Conservation (phyloP, 2,888 invertebrate species). For the Dorcus parallelipipedus region DNA sequence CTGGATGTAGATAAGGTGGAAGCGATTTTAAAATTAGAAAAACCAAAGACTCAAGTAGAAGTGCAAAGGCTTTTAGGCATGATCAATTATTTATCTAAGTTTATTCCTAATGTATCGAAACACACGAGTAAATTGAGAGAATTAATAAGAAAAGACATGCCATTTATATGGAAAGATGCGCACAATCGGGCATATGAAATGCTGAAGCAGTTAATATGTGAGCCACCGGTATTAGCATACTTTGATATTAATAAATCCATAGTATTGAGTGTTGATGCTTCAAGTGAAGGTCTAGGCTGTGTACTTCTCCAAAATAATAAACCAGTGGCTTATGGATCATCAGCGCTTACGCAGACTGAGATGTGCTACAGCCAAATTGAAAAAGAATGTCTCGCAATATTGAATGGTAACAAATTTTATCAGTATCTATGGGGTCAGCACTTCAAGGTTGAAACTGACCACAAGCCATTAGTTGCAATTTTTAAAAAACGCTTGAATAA, state of each 20-base stretch:
- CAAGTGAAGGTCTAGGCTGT: constrained; percentile 22
- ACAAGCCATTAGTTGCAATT: too few species aligned
- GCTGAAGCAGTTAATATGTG: too few species aligned
- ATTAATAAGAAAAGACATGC: too few species aligned
- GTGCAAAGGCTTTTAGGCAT: constrained; percentile 26
- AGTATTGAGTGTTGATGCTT: constrained; percentile 24
- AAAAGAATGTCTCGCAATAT: not conserved
- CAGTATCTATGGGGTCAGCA: too few species aligned
- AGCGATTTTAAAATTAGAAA: not conserved
- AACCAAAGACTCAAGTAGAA: not conserved
- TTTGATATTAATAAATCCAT: constrained; percentile 18
- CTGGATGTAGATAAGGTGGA: constrained; percentile 1
- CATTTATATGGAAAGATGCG: too few species aligned
- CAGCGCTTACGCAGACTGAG: constrained; percentile 21
- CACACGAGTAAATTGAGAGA: constrained; percentile 20
- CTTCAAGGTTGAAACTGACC: too few species aligned
- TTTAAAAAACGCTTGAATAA: too few species aligned
- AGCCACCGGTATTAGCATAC: constrained; percentile 16
- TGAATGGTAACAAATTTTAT: too few species aligned
- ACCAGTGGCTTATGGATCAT: constrained; percentile 32
- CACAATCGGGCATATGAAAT: too few species aligned
- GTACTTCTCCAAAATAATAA: constrained; percentile 27
- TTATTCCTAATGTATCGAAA: constrained; percentile 25
- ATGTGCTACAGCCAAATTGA: constrained; percentile 7
- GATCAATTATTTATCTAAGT: constrained; percentile 22